These are phyloP conservation scores for Aphelocoma californica DNA, from an alignment of 2,797 vertebrate species.

Conservation along the genomic window DNA sequence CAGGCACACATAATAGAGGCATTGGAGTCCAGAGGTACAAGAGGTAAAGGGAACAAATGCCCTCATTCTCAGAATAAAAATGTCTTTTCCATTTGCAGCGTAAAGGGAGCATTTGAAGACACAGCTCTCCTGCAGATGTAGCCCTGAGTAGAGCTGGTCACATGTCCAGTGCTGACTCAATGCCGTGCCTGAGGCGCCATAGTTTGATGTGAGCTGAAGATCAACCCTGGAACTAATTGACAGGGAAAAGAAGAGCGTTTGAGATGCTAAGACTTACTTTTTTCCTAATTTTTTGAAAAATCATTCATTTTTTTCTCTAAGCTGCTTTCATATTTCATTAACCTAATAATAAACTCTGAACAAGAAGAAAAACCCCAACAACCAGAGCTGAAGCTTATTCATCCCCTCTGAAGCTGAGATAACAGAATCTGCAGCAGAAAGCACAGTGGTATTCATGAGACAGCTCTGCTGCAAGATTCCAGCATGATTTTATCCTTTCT, in stretches of 20 bases:
- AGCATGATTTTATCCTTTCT: neutral
- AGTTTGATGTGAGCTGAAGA: neutral
- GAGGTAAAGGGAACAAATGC: neutral
- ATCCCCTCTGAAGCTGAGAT: neutral
- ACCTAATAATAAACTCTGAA: neutral
- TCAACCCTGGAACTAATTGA: neutral
- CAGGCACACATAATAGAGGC: neutral
- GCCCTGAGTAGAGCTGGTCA: neutral
- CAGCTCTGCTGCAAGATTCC: neutral
- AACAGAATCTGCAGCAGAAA: neutral
- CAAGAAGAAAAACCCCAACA: neutral
- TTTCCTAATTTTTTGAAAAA: neutral
- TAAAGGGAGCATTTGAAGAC: neutral
- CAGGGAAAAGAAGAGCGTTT: neutral
- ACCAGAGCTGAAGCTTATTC: neutral
- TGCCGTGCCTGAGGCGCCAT: neutral
- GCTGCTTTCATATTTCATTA: neutral
- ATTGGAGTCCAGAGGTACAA: neutral
- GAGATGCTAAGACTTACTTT: neutral
- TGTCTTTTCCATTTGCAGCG: neutral
- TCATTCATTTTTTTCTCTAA: neutral
- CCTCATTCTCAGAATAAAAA: neutral
- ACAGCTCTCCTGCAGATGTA: neutral
- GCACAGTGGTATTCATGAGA: neutral
- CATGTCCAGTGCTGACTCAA: neutral